Evolutionary conservation across 2,888 invertebrate species (phyloP), one percentile per base, ranked within the genome.

Genomic region (Sarcophaga carnaria): DNA sequence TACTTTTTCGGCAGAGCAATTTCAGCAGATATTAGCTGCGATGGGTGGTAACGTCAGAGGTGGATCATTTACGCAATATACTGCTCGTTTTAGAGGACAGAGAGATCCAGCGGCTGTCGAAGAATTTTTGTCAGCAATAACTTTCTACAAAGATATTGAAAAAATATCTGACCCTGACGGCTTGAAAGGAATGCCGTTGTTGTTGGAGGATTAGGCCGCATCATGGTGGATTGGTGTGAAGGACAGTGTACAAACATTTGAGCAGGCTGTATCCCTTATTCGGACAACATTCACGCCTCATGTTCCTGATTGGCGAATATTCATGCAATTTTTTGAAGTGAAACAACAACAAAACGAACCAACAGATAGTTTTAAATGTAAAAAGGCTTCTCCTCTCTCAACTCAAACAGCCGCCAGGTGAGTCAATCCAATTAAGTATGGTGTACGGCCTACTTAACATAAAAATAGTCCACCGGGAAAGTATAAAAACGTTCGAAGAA

Each of bases 81-180:
- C 86, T 1, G 83, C 79, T 14, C 77, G 84, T 10, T 86, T 80
- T 49, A 63, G 20, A 25, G 86, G 88, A 2, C 66, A 82, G 49
- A 64, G 86, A 45, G 82, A 88, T 80, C 83, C 83, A 12, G 84
- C 71, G 64, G 79, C 66, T 2, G 88, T 88, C 0, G 84, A 87
- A 45, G 79, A 83, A 12, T 88, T 88, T 47, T 75, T 89, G 11
- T 25, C 83, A 0, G 87, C 86, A 1, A 79, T 88, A 0, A 79
- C 54, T 12, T 83, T 88, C 0, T 88, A 71, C 17, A 89, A 88
- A 37, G 88, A 88, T 5, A 81, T 88, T 11, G 85, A 88, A 45
- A 77, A 77, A 45, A 85, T 89, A 8, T 22, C 60, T 6, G 87
- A 89, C 22, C 22, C 0, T 3, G 76, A 89, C n/a, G 83, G 88